These are phyloP conservation scores for Rhinatrema bivittatum DNA, from an alignment of 2,797 vertebrate species.

Conservation along the genomic window DNA sequence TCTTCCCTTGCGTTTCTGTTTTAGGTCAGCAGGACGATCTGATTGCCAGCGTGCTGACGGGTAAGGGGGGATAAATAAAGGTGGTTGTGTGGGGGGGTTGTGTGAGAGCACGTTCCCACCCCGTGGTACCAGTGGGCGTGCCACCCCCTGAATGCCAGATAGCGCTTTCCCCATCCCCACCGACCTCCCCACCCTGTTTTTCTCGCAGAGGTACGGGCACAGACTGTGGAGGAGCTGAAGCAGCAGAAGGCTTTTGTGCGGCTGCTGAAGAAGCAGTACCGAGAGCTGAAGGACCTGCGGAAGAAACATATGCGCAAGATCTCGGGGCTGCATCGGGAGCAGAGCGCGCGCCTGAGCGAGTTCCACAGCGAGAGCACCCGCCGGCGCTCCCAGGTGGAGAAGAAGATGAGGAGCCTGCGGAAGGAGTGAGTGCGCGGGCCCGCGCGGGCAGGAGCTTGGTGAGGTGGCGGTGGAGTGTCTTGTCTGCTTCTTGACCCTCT, in stretches of 20 bases:
- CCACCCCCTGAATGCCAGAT: too few species aligned
- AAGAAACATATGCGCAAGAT: slow-evolving; percentile 81
- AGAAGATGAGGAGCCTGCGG: slow-evolving; percentile 46
- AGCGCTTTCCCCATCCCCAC: accelerated
- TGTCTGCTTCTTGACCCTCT: neutral
- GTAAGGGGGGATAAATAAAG: slow-evolving; percentile 41
- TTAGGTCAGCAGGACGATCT: slow-evolving; percentile 63
- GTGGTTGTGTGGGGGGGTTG: accelerated
- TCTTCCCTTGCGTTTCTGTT: too few species aligned
- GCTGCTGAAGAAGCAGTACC: slow-evolving; percentile 67
- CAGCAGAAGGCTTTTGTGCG: slow-evolving; percentile 68
- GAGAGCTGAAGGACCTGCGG: slow-evolving; percentile 70
- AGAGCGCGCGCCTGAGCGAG: slow-evolving; percentile 48
- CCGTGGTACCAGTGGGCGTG: neutral
- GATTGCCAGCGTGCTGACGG: slow-evolving; percentile 65
- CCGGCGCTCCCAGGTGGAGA: slow-evolving; percentile 54
- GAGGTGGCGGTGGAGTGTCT: neutral
- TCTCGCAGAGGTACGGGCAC: neutral
- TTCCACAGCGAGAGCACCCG: slow-evolving; percentile 53
- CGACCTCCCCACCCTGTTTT: neutral
- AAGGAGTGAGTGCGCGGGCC: neutral
- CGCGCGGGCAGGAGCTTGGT: neutral
- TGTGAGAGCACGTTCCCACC: too few species aligned
- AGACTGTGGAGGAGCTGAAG: slow-evolving; percentile 56
- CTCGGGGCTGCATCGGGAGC: slow-evolving; percentile 59